phyloP scores from a whole-genome alignment of 1,140 invertebrate species.

The Monomorium pharaonis region DNA sequence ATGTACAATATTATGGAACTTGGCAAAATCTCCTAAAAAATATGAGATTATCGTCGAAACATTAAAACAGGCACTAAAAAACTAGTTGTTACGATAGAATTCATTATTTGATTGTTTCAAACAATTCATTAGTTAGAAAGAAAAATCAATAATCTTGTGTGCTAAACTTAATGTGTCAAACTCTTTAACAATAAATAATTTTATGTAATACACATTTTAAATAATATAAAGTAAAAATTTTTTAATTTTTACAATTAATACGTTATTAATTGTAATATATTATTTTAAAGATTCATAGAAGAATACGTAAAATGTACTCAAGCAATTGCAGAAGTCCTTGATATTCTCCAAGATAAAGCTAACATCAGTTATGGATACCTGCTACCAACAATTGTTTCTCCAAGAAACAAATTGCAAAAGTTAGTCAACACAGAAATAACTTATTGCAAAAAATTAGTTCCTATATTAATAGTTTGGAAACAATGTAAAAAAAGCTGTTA shows the following conservation, averaged over 20 bases:
- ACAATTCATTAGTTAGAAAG: neutral
- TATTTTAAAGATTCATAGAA: conserved; percentile 27
- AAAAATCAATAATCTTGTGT: neutral
- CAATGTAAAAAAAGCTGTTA: conserved; percentile 13
- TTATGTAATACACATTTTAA: conserved; percentile 6
- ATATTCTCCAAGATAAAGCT: conserved; percentile 10
- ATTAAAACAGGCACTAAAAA: neutral
- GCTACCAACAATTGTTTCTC: too few species aligned
- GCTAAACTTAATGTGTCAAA: neutral
- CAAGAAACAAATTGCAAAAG: conserved; percentile 30
- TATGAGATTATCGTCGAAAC: neutral
- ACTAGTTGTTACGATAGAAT: neutral
- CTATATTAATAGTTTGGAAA: conserved; percentile 17
- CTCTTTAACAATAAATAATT: neutral
- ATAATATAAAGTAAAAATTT: conserved; percentile 1
- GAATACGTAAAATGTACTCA: conserved; percentile 21
- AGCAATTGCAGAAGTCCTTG: conserved; percentile 15
- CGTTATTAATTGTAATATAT: too few species aligned
- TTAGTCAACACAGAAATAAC: neutral
- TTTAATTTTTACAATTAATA: neutral
- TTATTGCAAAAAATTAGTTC: neutral
- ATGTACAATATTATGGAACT: neutral
- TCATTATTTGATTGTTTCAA: neutral
- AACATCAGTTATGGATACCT: neutral
- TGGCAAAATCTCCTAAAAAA: neutral